Evolutionary conservation across 2,797 vertebrate species (phyloP).

Genomic region (Malacoraja senta): DNA sequence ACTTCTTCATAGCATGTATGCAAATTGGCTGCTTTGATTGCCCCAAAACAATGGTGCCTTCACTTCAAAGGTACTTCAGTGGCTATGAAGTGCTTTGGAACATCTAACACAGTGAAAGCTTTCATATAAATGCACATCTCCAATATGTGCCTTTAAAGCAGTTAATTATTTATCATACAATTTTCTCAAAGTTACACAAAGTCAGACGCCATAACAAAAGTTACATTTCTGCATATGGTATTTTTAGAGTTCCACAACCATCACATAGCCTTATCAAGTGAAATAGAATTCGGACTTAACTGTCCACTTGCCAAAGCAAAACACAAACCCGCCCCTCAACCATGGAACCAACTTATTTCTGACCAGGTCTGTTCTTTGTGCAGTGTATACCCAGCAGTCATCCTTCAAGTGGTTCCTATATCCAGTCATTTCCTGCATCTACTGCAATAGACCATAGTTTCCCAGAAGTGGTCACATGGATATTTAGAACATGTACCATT

Average conservation of each 20-base stretch:
- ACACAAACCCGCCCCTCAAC: neutral
- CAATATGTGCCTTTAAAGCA: neutral
- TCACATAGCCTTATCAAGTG: neutral
- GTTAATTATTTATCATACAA: neutral
- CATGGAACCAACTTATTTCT: neutral
- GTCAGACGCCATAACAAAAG: neutral
- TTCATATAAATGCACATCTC: neutral
- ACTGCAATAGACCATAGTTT: neutral
- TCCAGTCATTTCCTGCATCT: neutral
- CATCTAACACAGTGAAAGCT: neutral
- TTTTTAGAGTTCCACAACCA: neutral
- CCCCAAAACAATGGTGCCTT: too few species aligned
- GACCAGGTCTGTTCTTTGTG: neutral
- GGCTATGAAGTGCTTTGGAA: neutral
- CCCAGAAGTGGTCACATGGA: neutral
- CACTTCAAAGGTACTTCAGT: neutral
- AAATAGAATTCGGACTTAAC: neutral
- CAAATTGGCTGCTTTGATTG: neutral
- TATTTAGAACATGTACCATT: neutral
- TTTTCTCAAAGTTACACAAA: neutral
- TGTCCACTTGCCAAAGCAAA: neutral
- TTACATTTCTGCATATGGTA: neutral
- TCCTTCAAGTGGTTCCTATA: neutral
- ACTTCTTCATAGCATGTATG: neutral
- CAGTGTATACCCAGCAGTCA: neutral